Conservation (phyloP, 2,113 vertebrate species). For the Pseudonaja textilis region DNA sequence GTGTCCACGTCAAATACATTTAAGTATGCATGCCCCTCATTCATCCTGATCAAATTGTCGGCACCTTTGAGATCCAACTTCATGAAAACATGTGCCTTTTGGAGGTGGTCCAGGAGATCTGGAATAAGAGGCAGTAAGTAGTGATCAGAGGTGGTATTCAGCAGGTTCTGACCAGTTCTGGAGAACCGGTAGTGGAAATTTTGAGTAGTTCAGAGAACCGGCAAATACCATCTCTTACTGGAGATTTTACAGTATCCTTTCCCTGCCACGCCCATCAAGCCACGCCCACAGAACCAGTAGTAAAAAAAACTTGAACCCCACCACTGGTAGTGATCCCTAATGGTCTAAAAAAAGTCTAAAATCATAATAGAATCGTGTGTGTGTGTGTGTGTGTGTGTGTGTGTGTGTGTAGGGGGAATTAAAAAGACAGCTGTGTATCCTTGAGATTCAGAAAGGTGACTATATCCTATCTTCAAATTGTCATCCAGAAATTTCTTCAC, state of each 20-base stretch:
- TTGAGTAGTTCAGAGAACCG: too few species aligned
- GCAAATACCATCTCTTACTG: too few species aligned
- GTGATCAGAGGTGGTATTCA: not conserved
- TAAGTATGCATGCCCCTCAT: not conserved
- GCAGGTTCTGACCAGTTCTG: too few species aligned
- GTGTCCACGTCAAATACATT: not conserved
- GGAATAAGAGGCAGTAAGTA: not conserved
- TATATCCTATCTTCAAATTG: not conserved
- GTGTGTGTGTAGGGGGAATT: not conserved
- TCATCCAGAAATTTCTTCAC: not conserved
- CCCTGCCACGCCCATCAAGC: too few species aligned
- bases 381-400: too few species aligned
- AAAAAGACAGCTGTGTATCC: not conserved
- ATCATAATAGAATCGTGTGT: not conserved
- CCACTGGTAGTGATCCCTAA: not conserved
- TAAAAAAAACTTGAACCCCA: too few species aligned
- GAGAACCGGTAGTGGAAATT: too few species aligned
- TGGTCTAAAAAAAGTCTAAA: not conserved
- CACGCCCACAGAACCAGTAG: too few species aligned
- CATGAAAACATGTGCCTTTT: not conserved
- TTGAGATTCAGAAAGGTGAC: not conserved
- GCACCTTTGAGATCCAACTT: not conserved
- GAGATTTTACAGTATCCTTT: too few species aligned
- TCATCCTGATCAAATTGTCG: not conserved
- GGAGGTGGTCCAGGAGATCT: not conserved